Evolutionary conservation across 92 coral and sea anemone species (phyloP), one percentile per base, ranked within the genome.

Genomic region (Nematostella vectensis): DNA sequence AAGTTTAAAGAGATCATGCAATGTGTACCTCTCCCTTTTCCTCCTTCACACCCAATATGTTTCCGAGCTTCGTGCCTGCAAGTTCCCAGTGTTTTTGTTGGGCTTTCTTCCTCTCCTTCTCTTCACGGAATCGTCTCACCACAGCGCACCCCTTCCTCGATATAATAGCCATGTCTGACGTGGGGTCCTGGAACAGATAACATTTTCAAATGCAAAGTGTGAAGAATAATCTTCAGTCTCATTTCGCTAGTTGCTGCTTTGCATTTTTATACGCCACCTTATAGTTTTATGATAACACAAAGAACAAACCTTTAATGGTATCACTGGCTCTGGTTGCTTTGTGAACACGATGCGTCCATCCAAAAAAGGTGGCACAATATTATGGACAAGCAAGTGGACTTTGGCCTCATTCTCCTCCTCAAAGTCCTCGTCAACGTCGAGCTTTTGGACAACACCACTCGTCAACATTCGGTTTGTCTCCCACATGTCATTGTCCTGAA

Each of bases 301-400:
- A 3, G 3, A 36, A 58, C 37, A 9, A 22, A 91, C 98, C 98
- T 91, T 91, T 44, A 91, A 69, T 11, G 98, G 98, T 50, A 91
- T 70, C 11, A 91, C 95, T 3, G 98, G 98, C 65, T 91, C 98
- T 38, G 98, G 98, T 65, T 91, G 98, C 50, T 91, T 91, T 12
- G 98, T 91, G 65, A 91, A 91, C 58, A 91, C 98, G 43, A 91
- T 91, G 12, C 98, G 60, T n/a, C 98, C 98, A 70, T 91, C 98
- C 59, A 91, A 59, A 61, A 91, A 91, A 8, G 98, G 98, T 2
- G 98, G 98, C 25, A 91, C 93, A 61, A 91, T 91, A 51, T 91
- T 91, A 37, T 86, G 98, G 13, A 91, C 96, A 61, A 91, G 65
- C 27, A 91, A 49, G 38, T 91, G 98, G 9, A 91, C 98, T 50